Evolutionary conservation across 2,113 vertebrate genomes (phyloP), one percentile per base, ranked within the genome.

Genomic region (Nansenia antarctica): DNA sequence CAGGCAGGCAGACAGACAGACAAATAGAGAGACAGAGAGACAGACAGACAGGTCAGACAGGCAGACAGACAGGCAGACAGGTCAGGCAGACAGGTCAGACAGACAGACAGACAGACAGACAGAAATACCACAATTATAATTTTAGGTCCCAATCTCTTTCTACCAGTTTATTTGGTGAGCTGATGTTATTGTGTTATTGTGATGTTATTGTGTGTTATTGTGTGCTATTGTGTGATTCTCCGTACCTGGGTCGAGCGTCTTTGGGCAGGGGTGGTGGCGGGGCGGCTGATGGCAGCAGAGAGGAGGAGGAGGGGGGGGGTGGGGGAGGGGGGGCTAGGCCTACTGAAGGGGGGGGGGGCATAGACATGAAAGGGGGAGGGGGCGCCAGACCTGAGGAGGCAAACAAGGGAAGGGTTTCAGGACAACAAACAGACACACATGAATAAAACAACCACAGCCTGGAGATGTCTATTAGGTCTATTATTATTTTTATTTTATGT

Each of bases 171-270:
- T n/a, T n/a, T n/a, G n/a, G n/a, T n/a, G n/a, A n/a, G 42, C 42
- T 47, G 42, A 47, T n/a, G 42, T 18, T n/a, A n/a, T 2, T 47
- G n/a, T n/a, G 14, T 47, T 47, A 47, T 3, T 2, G 14, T 47
- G 42, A 18, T 12, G 42, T 12, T 47, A 47, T 47, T 47, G 42
- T n/a, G n/a, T n/a, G n/a, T n/a, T n/a, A n/a, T n/a, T n/a, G n/a
- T n/a, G n/a, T n/a, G n/a, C n/a, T n/a, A n/a, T n/a, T n/a, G n/a
- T n/a, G n/a, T n/a, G n/a, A n/a, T n/a, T n/a, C n/a, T n/a, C 58
- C 4, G 32, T 88, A 93, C 92, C 91, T 80, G 42, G 92, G 92
- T 0, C 72, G 72, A 9, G 77, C 65, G 53, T 91, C 90, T 88
- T 86, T 91, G 11, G 74, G 24, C 5, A 74, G 63, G 2, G 78